Evolutionary conservation across 2,888 invertebrate species (phyloP), one percentile per base, ranked within the genome.

Genomic region (Troides oblongomaculatus): DNA sequence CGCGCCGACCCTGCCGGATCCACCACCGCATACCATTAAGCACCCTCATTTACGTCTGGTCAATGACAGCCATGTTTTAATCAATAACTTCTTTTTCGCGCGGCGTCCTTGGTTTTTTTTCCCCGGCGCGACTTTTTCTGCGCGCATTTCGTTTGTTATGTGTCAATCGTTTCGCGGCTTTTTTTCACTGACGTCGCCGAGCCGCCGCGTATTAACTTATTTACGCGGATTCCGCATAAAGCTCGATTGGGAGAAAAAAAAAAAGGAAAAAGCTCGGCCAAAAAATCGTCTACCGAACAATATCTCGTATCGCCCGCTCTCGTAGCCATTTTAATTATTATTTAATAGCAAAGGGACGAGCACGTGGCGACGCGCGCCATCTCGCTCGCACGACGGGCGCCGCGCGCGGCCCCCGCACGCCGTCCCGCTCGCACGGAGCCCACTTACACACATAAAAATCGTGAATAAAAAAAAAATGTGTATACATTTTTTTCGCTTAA

Each of bases 281-380:
- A 92, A 92, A 92, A 90, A 92, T 92, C 82, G 92, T 92, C 92
- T 91, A 90, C 91, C 87, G 84, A 88, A 88, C 86, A 85, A 84
- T 89, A 88, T 90, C 87, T 88, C 87, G 88, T 87, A 90, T 88
- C 89, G 88, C 86, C 87, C 46, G 84, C 85, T 89, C 89, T 90
- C 90, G 90, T 90, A 92, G 91, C 92, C 92, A 92, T 92, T 92
- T 92, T 92, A 92, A 92, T 92, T 92, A 92, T 92, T 92, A 92
- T 92, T 92, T 92, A 92, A 92, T 92, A 91, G 89, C 88, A 81
- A 86, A 46, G 91, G 90, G 89, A 89, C 89, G 87, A 92, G 92
- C 92, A 92, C 92, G 92, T 92, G 92, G 92, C 90, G 88, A 83
- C 84, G 78, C 79, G 79, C 83, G 72, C 84, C 75, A 71, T 89